These are phyloP conservation scores for Delphinus delphis DNA, from an alignment of 2,113 vertebrate genomes.

Conservation along the genomic window DNA sequence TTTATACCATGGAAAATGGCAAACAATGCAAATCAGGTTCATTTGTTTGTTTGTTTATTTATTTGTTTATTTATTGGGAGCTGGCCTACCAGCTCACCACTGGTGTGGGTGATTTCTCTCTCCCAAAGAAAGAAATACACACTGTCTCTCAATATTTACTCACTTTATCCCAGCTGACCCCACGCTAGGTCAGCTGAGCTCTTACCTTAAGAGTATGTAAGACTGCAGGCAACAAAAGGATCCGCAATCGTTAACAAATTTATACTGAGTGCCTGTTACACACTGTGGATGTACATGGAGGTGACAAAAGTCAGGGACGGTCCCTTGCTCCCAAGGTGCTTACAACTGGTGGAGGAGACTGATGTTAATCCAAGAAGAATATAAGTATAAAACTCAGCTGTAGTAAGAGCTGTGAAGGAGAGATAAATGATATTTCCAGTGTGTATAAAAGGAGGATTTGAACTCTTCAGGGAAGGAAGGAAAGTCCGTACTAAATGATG, in stretches of 20 bases:
- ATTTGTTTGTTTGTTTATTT: neutral
- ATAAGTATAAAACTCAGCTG: neutral
- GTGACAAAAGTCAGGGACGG: neutral
- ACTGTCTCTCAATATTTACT: neutral
- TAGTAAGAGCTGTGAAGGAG: neutral
- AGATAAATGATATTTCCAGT: neutral
- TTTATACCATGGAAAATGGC: neutral
- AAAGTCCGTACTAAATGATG: neutral
- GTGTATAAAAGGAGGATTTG: neutral
- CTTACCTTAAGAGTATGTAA: neutral
- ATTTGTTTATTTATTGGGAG: neutral
- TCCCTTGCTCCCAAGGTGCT: neutral
- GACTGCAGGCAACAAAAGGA: neutral
- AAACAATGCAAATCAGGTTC: neutral
- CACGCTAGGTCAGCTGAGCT: neutral
- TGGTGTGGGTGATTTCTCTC: neutral
- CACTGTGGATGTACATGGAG: neutral
- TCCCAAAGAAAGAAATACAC: neutral
- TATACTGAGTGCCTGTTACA: neutral
- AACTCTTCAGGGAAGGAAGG: neutral
- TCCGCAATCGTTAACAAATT: neutral
- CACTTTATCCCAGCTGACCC: neutral
- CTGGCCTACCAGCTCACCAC: neutral
- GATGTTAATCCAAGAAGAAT: neutral
- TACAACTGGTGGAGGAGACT: neutral